These are phyloP conservation scores for Oreotrochilus melanogaster DNA, from an alignment of 2,113 vertebrate species.

Conservation along the genomic window DNA sequence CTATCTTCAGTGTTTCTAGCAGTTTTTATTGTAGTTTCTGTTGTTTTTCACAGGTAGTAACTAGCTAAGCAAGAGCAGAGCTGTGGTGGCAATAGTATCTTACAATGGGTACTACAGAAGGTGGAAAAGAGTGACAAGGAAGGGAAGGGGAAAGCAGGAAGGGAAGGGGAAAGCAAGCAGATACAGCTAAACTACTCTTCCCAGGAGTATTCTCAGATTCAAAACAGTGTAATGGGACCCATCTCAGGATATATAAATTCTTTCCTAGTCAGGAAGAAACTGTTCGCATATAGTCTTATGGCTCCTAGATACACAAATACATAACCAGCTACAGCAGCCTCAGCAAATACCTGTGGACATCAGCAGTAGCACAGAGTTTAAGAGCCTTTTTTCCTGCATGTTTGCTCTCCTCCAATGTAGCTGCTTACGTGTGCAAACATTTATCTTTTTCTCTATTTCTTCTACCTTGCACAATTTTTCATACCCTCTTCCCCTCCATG, in stretches of 20 bases:
- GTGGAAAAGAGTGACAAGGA: background rate
- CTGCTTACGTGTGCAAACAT: background rate
- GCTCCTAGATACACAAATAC: background rate
- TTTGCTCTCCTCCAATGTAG: background rate
- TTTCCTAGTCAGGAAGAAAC: background rate
- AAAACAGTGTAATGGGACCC: background rate
- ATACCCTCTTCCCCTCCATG: background rate
- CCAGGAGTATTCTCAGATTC: background rate
- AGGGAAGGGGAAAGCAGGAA: background rate
- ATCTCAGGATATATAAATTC: background rate
- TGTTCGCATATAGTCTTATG: rapidly evolving
- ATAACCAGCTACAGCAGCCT: background rate
- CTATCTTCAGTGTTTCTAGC: background rate
- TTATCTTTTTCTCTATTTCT: background rate
- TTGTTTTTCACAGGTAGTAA: background rate
- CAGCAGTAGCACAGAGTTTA: background rate
- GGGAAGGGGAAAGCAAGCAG: background rate
- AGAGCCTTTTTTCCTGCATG: background rate
- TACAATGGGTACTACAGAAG: background rate
- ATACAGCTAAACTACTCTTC: background rate
- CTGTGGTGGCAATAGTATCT: background rate
- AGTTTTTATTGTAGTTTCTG: background rate
- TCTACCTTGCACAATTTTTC: background rate
- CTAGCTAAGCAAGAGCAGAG: background rate
- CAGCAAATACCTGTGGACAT: background rate